phyloP scores from a whole-genome alignment of 2,888 invertebrate genomes.

The Leucoma salicis region DNA sequence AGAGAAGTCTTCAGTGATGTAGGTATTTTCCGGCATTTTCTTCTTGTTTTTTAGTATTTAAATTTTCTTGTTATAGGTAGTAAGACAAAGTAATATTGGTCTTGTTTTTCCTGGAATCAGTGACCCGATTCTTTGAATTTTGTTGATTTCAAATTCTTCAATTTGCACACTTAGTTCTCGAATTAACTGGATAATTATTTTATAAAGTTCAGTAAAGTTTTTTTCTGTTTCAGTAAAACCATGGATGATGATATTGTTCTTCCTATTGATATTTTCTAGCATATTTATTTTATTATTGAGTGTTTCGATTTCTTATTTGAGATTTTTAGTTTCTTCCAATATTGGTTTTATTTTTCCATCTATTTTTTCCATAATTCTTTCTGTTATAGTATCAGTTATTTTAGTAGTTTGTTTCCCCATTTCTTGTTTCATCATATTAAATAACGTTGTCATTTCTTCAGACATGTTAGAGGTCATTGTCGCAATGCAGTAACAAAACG shows the following conservation, averaged over 20 bases:
- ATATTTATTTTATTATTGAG: slow-evolving; percentile 11
- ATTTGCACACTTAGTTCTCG: too few species aligned
- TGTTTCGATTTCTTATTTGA: slow-evolving; percentile 9
- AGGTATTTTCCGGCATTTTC: too few species aligned
- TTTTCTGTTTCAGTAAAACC: slow-evolving; percentile 15
- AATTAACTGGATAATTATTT: slow-evolving; percentile 2
- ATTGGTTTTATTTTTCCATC: slow-evolving; percentile 14
- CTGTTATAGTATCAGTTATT: slow-evolving; percentile 6
- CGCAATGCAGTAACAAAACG: background rate
- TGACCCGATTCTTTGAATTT: too few species aligned
- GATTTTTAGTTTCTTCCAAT: slow-evolving; percentile 11
- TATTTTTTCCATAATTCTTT: slow-evolving; percentile 3
- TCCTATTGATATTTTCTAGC: slow-evolving; percentile 10
- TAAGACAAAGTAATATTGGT: too few species aligned
- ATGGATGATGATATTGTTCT: slow-evolving; percentile 18
- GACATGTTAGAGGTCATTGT: background rate
- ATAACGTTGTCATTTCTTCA: slow-evolving; percentile 4
- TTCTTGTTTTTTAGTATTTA: too few species aligned
- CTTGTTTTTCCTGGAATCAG: too few species aligned
- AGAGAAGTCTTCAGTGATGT: too few species aligned
- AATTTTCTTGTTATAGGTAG: too few species aligned
- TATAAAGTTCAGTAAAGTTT: slow-evolving; percentile 7
- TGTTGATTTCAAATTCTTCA: too few species aligned
- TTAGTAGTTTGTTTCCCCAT: slow-evolving; percentile 3
- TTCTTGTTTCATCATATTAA: slow-evolving; percentile 9